Conservation (phyloP, 2,113 vertebrate species). For the Myocastor coypus region DNA sequence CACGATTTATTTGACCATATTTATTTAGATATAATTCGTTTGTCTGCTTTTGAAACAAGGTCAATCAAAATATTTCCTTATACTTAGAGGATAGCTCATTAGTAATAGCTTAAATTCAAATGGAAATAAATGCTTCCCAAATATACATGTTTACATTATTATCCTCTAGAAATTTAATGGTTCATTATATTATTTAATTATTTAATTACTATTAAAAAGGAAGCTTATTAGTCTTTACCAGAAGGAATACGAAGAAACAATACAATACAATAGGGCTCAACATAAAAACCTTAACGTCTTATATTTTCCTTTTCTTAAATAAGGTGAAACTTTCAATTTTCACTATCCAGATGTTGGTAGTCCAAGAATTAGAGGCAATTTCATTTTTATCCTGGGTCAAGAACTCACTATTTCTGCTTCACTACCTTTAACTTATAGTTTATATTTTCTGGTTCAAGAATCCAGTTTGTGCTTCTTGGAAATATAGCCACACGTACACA, state of each 20-base stretch:
- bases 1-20: background rate
- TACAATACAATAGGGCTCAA: background rate
- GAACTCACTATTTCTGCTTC: background rate
- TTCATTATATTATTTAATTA: conserved; percentile 2
- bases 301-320: background rate
- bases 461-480: background rate
- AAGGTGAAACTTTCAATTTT: background rate
- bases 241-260: background rate
- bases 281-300: background rate
- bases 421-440: background rate
- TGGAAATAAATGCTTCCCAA: conserved; percentile 4
- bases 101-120: background rate
- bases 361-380: background rate
- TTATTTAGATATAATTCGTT: background rate
- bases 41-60: background rate
- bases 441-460: background rate
- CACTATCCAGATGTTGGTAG: background rate
- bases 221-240: background rate
- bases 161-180: background rate
- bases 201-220: background rate
- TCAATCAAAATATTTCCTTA: background rate
- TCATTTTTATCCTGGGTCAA: background rate
- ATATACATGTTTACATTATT: background rate
- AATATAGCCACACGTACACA: background rate
- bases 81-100: background rate